Base-by-base conservation (phyloP, 2,113 vertebrate species). In the Cygnus atratus region DNA sequence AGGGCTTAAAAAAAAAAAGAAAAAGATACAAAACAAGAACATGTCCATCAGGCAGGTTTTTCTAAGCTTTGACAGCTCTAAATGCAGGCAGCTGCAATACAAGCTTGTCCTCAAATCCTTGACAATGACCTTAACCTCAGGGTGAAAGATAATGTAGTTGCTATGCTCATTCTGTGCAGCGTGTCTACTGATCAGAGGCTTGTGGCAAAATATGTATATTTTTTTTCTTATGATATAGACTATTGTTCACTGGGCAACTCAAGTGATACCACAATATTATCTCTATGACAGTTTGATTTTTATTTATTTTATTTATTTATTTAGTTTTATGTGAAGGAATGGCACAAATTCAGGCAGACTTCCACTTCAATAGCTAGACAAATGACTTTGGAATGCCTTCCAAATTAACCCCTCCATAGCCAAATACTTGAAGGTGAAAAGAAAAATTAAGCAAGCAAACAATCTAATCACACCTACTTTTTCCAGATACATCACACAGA, bases 91-190 rank as follows among this genome's bases (percentile, higher is more conserved):
- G 96, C 94, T 97, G 95, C 95, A 96, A 96, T 94, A 96, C 93
- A 97, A 97, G 91, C 94, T 95, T 97, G 94, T 97, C 96, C 92
- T 97, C 96, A 95, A 95, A 96, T 97, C 96, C 95, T 97, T 97
- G 97, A 97, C 94, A 96, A 95, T 97, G 94, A 95, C 97, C 96
- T 97, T 94, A 92, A 97, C 97, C 97, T 95, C 82, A 25, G 95
- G 97, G 96, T 97, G 97, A 97, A 97, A 97, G 96, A 97, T 97
- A 97, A 97, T 97, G 96, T 95, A 97, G 93, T 97, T 96, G 96
- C 95, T 96, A 88, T 91, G 95, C 93, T 96, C 96, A 73, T 96
- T 97, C 95, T 89, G 66, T 84, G 81, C 73, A 59, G 93, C 80
- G 83, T 93, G 95, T 97, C 92, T 97, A 92, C 97, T 96, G 94